Evolutionary conservation across 2,888 invertebrate species (phyloP), one percentile per base, ranked within the genome.

Genomic region (Drosophila longiperda): DNA sequence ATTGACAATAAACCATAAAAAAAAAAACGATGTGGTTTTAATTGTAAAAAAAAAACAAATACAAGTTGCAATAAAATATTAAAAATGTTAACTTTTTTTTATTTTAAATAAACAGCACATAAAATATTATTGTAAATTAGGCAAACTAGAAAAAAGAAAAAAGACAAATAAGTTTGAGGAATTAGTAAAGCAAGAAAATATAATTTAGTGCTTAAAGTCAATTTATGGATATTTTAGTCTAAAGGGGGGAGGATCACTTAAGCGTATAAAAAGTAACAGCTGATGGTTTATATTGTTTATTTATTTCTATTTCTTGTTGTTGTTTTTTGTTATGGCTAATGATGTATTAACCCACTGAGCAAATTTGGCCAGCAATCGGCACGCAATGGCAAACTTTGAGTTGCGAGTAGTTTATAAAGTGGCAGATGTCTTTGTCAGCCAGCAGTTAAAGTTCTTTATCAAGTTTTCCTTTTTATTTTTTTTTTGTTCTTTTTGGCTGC

Each of bases 351-450:
- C 17, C 9, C 2, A 49, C 26, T 17, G 5, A 26, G 26, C 11
- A 26, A 49, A 49, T 49, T 49, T 49, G 23, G 53, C 33, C 34
- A 23, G 34, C 33, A 33, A 20, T 32, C n/a, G 15, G 4, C 53
- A 53, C 5, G 12, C 53, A 9, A 23, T 34, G 9, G 20, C 34
- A 33, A 53, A 53, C 34, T 53, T 53, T 11, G 17, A 23, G 29
- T 29, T 50, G 26, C 34, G 33, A 33, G 53, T 53, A 33, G 53
- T 59, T 23, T 23, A 59, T 59, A 34, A 34, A 20, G 60, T 45
- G 42, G 58, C 58, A 45, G 33, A 45, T 58, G 45, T 58, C 58
- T 45, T 45, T 58, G 58, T 33, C 58, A 60, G 36, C 54, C 33
- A 34, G 3, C 33, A 49, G 42, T 54, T 54, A 42, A 45, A 62